A percentile compares a stretch with the other conserved stretches of the same genome.
Evolutionary conservation across 2,797 vertebrate genomes (phyloP).

Genomic region (Xyrichtys novacula): DNA sequence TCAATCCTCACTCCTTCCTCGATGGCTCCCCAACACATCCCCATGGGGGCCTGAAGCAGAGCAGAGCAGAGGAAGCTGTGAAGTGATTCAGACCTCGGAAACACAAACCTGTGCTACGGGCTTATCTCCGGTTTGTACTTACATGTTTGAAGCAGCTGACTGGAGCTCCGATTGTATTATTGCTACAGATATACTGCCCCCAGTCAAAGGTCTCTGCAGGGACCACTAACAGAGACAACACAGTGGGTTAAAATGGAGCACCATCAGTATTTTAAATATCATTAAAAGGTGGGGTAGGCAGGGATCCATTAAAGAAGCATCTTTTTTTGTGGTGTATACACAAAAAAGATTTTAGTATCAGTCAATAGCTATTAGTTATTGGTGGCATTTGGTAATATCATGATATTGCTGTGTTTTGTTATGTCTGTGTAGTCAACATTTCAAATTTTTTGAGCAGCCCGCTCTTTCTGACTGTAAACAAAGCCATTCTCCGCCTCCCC

Average conservation of each 20-base stretch:
- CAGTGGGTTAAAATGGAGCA: conserved; percentile 3
- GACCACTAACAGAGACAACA: conserved; percentile 80
- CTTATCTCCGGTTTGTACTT: conserved; percentile 70
- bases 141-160: conserved; percentile 97
- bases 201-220: conserved; percentile 94
- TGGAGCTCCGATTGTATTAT: conserved; percentile 92
- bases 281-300: too few relatives aligned
- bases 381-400: too few relatives aligned
- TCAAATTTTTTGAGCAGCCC: too few relatives aligned
- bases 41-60: conserved; percentile 91
- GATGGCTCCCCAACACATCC: conserved; percentile 93
- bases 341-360: too few relatives aligned
- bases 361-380: too few relatives aligned
- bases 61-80: conserved; percentile 14
- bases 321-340: too few relatives aligned
- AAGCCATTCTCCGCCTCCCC: too few relatives aligned
- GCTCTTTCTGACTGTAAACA: too few relatives aligned
- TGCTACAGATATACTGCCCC: conserved; percentile 96
- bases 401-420: too few relatives aligned
- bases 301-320: too few relatives aligned
- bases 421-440: too few relatives aligned
- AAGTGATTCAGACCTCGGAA: background rate
- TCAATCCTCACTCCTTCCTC: conserved; percentile 94
- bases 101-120: background rate
- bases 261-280: background rate